Conservation (phyloP, 2,113 vertebrate species). For the Ceyx cyanopectus region DNA sequence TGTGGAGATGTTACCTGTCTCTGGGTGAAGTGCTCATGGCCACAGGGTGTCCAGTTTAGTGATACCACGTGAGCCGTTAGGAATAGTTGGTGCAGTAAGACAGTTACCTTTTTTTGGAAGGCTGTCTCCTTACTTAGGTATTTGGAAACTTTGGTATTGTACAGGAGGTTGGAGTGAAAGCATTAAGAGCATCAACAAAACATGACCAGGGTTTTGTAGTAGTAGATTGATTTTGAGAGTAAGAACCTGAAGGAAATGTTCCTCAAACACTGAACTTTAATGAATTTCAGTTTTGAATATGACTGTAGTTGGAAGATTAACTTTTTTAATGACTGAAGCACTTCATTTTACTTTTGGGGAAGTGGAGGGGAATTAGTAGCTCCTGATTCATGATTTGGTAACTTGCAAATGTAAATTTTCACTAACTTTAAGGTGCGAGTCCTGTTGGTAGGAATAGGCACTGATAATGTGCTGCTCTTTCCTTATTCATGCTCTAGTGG, state of each 20-base stretch:
- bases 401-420: neutral
- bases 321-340: fast-evolving
- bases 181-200: neutral
- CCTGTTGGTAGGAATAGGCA: neutral
- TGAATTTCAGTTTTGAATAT: neutral
- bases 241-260: neutral
- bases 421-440: neutral
- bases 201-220: neutral
- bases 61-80: neutral
- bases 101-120: conserved; percentile 2
- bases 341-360: neutral
- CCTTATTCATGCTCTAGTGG: neutral
- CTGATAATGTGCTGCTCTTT: fast-evolving
- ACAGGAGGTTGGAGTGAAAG: neutral
- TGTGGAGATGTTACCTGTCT: neutral
- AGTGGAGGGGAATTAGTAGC: neutral
- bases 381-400: neutral
- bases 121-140: neutral
- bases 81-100: neutral
- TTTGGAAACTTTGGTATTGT: neutral
- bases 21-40: neutral
- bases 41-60: neutral
- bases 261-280: neutral
- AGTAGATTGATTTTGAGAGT: neutral
- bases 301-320: neutral